Evolutionary conservation across 2,888 invertebrate genomes (phyloP).

Genomic region (Isoperla grammatica): DNA sequence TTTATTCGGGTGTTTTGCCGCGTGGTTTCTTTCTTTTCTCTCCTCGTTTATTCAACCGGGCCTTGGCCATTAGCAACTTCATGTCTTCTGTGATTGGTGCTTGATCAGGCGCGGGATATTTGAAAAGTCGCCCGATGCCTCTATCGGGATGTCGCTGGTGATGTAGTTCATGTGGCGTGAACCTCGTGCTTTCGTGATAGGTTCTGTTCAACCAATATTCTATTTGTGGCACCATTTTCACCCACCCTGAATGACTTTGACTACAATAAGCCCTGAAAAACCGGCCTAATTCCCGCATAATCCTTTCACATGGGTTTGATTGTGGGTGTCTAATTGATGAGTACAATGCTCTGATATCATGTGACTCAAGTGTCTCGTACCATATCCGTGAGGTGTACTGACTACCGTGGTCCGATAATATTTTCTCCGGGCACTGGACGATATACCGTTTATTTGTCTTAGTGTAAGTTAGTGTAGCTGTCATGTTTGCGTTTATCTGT

Average conservation of each 20-base stretch:
- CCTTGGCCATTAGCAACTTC: neutral
- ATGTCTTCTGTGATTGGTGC: neutral
- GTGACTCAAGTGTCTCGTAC: constrained; percentile 28
- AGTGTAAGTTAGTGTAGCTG: neutral
- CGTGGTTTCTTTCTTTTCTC: neutral
- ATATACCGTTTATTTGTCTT: neutral
- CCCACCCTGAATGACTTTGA: constrained; percentile 28
- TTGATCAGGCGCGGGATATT: too few species aligned
- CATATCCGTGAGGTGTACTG: neutral
- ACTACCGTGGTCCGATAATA: neutral
- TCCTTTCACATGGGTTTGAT: constrained; percentile 30
- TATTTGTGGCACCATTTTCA: neutral
- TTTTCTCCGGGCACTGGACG: neutral
- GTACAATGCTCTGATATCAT: constrained; percentile 20
- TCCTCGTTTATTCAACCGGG: neutral
- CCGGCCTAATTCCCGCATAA: constrained; percentile 29
- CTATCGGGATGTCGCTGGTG: too few species aligned
- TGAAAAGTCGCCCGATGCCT: too few species aligned
- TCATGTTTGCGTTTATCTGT: too few species aligned
- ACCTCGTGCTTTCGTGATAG: neutral
- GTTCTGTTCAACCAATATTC: neutral
- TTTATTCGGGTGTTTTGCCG: neutral
- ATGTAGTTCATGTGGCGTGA: neutral
- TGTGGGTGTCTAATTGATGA: constrained; percentile 30
- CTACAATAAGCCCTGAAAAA: constrained; percentile 30